Conservation (phyloP, 2,113 vertebrate species). For the Calonectris borealis region DNA sequence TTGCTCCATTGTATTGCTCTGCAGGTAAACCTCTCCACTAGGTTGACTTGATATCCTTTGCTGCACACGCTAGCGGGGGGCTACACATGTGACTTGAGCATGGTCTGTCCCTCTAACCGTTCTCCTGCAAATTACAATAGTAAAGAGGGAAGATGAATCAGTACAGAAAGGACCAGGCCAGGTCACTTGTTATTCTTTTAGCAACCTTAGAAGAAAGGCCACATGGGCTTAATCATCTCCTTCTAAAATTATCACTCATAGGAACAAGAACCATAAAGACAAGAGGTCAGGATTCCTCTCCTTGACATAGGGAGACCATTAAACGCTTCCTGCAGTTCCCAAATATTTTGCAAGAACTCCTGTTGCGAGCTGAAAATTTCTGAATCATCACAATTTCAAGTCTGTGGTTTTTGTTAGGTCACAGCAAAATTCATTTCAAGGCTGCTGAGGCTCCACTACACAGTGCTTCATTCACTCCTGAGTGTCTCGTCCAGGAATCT, state of each 20-base stretch:
- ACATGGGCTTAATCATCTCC: background rate
- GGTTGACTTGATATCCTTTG: background rate
- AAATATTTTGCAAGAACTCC: conserved; percentile 63
- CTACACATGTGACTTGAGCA: background rate
- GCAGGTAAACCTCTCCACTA: background rate
- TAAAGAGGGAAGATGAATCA: background rate
- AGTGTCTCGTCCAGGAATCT: conserved; percentile 11
- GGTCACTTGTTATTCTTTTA: background rate
- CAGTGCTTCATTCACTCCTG: conserved; percentile 43
- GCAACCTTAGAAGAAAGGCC: background rate
- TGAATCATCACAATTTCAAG: conserved; percentile 49
- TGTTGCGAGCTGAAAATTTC: conserved; percentile 41
- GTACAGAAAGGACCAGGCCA: background rate
- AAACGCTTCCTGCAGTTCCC: conserved; percentile 40
- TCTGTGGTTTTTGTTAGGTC: conserved; percentile 51
- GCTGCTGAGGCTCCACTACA: background rate
- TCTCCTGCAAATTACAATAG: background rate
- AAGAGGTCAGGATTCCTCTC: conserved; percentile 58
- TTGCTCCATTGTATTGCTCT: background rate
- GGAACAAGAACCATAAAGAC: conserved; percentile 11
- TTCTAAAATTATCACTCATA: conserved; percentile 28
- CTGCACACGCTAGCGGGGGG: background rate
- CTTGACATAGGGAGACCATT: conserved; percentile 2
- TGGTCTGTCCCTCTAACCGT: background rate
- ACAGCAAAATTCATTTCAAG: conserved; percentile 22